Evolutionary conservation across 2,888 invertebrate genomes (phyloP).

Genomic region (Oscheius sp.): DNA sequence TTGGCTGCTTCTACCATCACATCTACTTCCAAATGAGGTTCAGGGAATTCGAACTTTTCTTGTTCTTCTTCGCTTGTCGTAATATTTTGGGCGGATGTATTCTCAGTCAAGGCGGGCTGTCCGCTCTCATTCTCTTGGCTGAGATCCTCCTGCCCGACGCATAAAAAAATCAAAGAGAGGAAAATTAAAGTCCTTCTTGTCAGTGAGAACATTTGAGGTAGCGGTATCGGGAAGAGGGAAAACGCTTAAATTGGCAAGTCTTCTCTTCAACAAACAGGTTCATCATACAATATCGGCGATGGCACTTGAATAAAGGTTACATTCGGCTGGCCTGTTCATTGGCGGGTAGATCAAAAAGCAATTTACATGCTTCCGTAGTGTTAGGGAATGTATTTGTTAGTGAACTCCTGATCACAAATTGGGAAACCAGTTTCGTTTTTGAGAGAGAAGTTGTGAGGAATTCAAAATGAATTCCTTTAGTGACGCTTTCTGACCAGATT

Average conservation of each 20-base stretch:
- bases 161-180: not conserved
- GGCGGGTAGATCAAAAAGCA: constrained; percentile 8
- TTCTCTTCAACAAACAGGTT: constrained; percentile 23
- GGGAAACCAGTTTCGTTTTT: too few relatives aligned
- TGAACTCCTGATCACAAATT: too few relatives aligned
- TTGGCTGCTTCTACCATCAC: constrained; percentile 23
- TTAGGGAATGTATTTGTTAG: not conserved
- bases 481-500: too few relatives aligned
- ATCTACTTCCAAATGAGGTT: constrained; percentile 3
- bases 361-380: constrained; percentile 4
- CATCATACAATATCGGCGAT: constrained; percentile 24
- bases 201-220: constrained; percentile 4
- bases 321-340: constrained; percentile 14
- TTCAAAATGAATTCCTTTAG: too few relatives aligned
- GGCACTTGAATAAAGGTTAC: constrained; percentile 30
- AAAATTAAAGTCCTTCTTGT: too few relatives aligned
- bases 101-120: not conserved
- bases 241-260: constrained; percentile 23
- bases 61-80: not conserved
- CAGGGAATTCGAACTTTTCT: constrained; percentile 10
- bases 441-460: too few relatives aligned
- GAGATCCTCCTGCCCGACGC: not conserved
- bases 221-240: constrained; percentile 1
- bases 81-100: constrained; percentile 20
- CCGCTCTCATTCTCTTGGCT: not conserved